These are phyloP conservation scores for Actias luna DNA, from an alignment of 2,888 invertebrate species.

Conservation along the genomic window DNA sequence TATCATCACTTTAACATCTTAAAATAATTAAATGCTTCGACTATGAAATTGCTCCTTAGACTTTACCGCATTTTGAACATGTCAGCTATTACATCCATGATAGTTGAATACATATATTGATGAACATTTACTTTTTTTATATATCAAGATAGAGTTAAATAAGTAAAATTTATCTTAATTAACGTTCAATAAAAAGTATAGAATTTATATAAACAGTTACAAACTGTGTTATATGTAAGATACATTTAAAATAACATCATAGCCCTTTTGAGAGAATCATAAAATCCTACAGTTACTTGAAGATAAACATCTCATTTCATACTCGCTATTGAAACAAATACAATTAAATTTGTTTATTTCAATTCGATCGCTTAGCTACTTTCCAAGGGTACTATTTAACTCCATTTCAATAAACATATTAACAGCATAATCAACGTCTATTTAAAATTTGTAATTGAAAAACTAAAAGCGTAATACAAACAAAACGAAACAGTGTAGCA, in stretches of 20 bases:
- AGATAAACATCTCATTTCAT: not conserved
- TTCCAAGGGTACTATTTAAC: not conserved
- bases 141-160: not conserved
- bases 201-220: not conserved
- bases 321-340: not conserved
- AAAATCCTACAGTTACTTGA: not conserved
- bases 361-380: not conserved
- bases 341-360: not conserved
- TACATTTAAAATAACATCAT: not conserved
- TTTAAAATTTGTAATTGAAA: not conserved
- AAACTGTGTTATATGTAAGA: not conserved
- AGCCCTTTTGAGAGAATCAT: no score
- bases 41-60: no score
- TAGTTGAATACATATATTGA: no score
- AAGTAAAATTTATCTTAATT: not conserved
- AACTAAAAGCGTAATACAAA: constrained; percentile 18
- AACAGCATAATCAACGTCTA: not conserved
- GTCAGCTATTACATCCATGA: no score
- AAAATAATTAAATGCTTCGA: no score
- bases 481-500: constrained; percentile 19
- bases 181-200: not conserved
- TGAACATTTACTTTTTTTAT: no score
- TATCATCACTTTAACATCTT: no score
- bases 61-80: no score
- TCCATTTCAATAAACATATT: not conserved